Evolutionary conservation across 1,140 invertebrate species (phyloP).

Genomic region (Drosophila melanogaster): Release_6_plus_ISO1_MT NT_033779.5:4363501-4364000

Average conservation of each 20-base stretch:
- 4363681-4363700: slow-evolving; percentile 53
- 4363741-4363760: slow-evolving; percentile 63
- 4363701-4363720: slow-evolving; percentile 33
- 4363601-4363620: slow-evolving; percentile 59
- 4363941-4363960: slow-evolving; percentile 66
- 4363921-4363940: slow-evolving; percentile 36
- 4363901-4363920: slow-evolving; percentile 41
- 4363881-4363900: slow-evolving; percentile 70
- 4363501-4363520: slow-evolving; percentile 27
- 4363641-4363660: slow-evolving; percentile 40
- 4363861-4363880: slow-evolving; percentile 76
- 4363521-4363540: slow-evolving; percentile 60
- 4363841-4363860: slow-evolving; percentile 64
- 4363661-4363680: slow-evolving; percentile 60
- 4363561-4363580: slow-evolving; percentile 69
- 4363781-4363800: slow-evolving; percentile 66
- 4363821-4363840: slow-evolving; percentile 69
- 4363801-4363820: slow-evolving; percentile 53
- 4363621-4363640: slow-evolving; percentile 19
- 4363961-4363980: slow-evolving; percentile 65
- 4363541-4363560: slow-evolving; percentile 45
- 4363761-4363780: slow-evolving; percentile 53
- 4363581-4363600: slow-evolving; percentile 59
- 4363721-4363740: slow-evolving; percentile 54
- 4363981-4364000: slow-evolving; percentile 58